Conservation (phyloP, 2,888 invertebrate species). For the Campaea margaritaria region DNA sequence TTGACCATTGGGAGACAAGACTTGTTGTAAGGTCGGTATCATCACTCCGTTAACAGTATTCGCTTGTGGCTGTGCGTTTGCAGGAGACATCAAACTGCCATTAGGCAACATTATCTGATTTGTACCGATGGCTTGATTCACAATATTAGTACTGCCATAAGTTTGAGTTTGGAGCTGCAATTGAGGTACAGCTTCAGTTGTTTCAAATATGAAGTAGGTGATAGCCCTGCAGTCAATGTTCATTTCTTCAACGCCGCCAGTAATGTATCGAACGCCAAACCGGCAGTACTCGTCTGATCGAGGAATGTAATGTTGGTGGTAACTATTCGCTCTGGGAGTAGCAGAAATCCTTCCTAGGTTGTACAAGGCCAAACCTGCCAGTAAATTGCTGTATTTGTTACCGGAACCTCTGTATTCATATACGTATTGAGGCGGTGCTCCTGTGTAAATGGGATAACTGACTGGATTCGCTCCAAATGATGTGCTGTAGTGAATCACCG, state of each 20-base stretch:
- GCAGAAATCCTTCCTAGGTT: constrained; percentile 38
- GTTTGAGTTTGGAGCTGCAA: constrained; percentile 1
- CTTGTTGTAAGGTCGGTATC: constrained; percentile 2
- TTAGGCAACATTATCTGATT: constrained; percentile 21
- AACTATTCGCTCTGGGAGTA: constrained; percentile 8
- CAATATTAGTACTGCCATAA: constrained; percentile 5
- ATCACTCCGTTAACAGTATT: neutral
- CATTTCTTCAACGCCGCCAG: constrained; percentile 35
- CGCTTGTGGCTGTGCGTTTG: constrained; percentile 5
- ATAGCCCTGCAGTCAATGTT: constrained; percentile 39
- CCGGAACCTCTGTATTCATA: constrained; percentile 42
- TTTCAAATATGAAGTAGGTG: constrained; percentile 37
- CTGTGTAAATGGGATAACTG: constrained; percentile 36
- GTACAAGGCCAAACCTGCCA: constrained; percentile 42
- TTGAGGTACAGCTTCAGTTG: neutral
- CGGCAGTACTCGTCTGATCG: constrained; percentile 38
- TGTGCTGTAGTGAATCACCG: constrained; percentile 16
- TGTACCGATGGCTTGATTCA: constrained; percentile 9
- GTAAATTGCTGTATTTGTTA: constrained; percentile 38
- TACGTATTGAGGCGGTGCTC: constrained; percentile 36
- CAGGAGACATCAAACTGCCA: constrained; percentile 12
- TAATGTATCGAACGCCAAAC: constrained; percentile 37
- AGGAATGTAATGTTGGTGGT: constrained; percentile 28
- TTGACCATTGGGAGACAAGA: constrained; percentile 12
- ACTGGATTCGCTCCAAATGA: constrained; percentile 11